Base-by-base conservation (phyloP, 1,140 invertebrate genomes). In the Anastrepha ludens region DNA sequence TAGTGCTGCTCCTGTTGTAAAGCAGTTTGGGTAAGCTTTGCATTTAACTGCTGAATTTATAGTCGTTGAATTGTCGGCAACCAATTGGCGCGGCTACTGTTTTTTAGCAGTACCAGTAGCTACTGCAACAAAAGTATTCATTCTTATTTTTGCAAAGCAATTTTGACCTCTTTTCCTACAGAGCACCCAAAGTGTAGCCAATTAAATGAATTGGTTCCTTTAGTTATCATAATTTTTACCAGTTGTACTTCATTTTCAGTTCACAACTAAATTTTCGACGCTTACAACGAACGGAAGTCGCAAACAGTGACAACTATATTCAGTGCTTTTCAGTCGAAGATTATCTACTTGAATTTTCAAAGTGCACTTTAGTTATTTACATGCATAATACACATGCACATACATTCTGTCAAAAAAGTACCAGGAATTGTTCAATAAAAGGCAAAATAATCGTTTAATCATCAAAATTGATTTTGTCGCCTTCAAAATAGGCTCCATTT, bases 1-100 rank as follows among this genome's bases (percentile, higher is more conserved):
- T 13, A n/a, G 70, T 47, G 29, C 13, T 47, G 70, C 70, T 41
- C 29, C 29, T 67, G 65, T 41, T 67, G 65, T 9, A 20, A 65
- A 65, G 64, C 64, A 74, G 39, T 74, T 74, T 74, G 70, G 2
- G 41, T 74, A 50, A 15, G 17, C 44, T 74, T 74, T 74, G 70
- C 17, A 74, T 58, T 87, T 87, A 59, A 67, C 17, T 74, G 86
- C 65, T 70, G 41, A 59, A 39, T 44, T 86, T 64, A 62, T 41
- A 55, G 50, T 81, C 74, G 13, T 13, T 81, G 39, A 50, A 50
- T 85, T 85, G 50, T 58, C 13, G 17, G 50, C 20, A 15, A 50
- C 15, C n/a, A 44, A n/a, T 74, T 74, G 11, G 13, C 44, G 5
- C 8, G 39, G 20, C 70, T 41, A 74, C 70, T 29, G 41, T 39